Conservation (phyloP, 2,797 vertebrate genomes). For the Thaleichthys pacificus region DNA sequence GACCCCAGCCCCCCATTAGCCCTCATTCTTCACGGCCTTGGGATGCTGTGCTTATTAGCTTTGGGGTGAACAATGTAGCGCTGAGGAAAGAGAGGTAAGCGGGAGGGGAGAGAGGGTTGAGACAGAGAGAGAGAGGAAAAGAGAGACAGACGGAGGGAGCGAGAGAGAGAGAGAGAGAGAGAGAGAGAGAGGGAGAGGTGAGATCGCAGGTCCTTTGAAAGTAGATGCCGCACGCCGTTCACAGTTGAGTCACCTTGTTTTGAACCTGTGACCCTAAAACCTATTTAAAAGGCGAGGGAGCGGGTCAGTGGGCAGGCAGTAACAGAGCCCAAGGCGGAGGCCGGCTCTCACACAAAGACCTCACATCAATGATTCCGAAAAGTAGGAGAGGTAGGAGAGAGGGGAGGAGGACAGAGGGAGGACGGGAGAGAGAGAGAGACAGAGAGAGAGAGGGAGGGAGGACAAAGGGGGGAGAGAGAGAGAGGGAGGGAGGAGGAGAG, state of each 20-base stretch:
- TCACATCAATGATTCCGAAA: constrained; percentile 68
- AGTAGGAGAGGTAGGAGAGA: constrained; percentile 46
- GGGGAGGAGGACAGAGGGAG: constrained; percentile 45
- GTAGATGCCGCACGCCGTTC: constrained; percentile 65
- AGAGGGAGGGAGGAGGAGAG: constrained; percentile 36
- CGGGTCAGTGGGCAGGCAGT: constrained; percentile 74
- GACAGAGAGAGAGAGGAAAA: constrained; percentile 33
- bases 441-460: constrained; percentile 15
- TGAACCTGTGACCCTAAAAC: constrained; percentile 76
- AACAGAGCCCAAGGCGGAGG: constrained; percentile 64
- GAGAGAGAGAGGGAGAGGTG: constrained; percentile 57
- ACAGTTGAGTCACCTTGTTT: constrained; percentile 76
- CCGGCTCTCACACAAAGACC: constrained; percentile 62
- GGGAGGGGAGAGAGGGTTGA: constrained; percentile 16
- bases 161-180: constrained; percentile 12
- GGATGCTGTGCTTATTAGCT: constrained; percentile 76
- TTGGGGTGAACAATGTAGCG: constrained; percentile 41
- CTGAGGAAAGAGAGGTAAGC: constrained; percentile 51
- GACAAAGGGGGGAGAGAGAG: neutral
- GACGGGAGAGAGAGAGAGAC: constrained; percentile 31
- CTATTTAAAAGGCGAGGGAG: constrained; percentile 71
- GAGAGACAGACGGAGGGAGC: constrained; percentile 46
- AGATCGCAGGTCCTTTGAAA: constrained; percentile 70
- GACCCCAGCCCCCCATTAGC: constrained; percentile 61
- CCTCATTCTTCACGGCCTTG: constrained; percentile 67